phyloP scores from a whole-genome alignment of 2,888 invertebrate species.

The Drosophila pegasa region DNA sequence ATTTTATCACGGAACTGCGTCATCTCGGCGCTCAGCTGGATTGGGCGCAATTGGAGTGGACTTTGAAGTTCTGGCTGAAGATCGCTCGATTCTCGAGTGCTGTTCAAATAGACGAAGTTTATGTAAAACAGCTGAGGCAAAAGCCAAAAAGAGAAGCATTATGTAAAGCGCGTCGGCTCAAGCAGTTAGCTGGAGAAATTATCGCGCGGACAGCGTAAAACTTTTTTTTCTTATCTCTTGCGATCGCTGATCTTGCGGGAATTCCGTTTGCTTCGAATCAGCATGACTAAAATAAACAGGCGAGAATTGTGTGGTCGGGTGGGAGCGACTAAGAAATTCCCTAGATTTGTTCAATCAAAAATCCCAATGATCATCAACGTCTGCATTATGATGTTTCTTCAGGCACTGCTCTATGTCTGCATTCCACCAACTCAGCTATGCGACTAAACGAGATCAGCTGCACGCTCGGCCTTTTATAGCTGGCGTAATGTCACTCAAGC shows the following conservation, averaged over 20 bases:
- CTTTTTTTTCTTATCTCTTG: constrained; percentile 44
- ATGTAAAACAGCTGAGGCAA: constrained; percentile 52
- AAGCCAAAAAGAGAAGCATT: constrained; percentile 8
- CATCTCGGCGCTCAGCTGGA: constrained; percentile 51
- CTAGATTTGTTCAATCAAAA: background rate
- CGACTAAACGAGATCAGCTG: background rate
- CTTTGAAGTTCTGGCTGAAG: constrained; percentile 29
- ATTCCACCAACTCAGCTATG: too few species aligned
- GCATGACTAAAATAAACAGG: constrained; percentile 68
- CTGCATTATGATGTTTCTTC: too few species aligned
- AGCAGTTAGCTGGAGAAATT: constrained; percentile 57
- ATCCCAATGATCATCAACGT: too few species aligned
- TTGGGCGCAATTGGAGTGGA: constrained; percentile 57
- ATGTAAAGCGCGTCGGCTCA: constrained; percentile 33
- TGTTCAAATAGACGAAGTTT: constrained; percentile 54
- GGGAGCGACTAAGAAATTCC: background rate
- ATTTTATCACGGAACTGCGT: constrained; percentile 61
- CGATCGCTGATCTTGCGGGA: constrained; percentile 57
- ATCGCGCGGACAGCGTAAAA: constrained; percentile 44
- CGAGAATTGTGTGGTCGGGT: background rate
- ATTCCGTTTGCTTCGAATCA: constrained; percentile 71
- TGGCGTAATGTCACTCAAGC: background rate
- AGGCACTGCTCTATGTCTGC: background rate
- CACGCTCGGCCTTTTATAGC: background rate
- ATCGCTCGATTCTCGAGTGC: constrained; percentile 41